A percentile compares a stretch with the other conserved stretches of the same genome.
phyloP scores from a whole-genome alignment of 92 coral and sea anemone genomes.

The Parazoanthus atlanticus region DNA sequence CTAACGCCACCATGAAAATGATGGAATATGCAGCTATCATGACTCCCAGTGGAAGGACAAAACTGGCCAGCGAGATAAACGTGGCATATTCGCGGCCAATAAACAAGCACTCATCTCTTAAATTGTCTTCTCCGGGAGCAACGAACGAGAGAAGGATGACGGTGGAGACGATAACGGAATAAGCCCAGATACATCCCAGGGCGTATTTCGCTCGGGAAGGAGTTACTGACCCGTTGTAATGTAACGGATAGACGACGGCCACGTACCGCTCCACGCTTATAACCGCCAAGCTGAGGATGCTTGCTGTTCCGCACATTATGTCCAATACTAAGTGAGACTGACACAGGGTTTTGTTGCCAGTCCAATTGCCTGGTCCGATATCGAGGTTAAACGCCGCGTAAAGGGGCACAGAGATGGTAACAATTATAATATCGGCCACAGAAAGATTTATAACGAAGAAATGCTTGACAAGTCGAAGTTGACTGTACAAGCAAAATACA shows the following conservation, averaged over 20 bases:
- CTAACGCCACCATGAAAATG: constrained; percentile 75
- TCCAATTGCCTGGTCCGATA: constrained; percentile 42
- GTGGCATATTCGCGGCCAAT: constrained; percentile 75
- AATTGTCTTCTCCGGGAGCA: constrained; percentile 41
- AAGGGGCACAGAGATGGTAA: constrained; percentile 71
- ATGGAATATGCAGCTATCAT: constrained; percentile 78
- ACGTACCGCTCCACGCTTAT: constrained; percentile 91
- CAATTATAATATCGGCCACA: constrained; percentile 79
- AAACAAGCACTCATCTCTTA: constrained; percentile 63
- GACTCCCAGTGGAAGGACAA: constrained; percentile 70
- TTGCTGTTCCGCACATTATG: constrained; percentile 82
- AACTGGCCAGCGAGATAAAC: constrained; percentile 76
- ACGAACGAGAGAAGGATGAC: constrained; percentile 61
- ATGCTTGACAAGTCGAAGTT: constrained; percentile 84
- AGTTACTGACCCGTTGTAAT: constrained; percentile 75
- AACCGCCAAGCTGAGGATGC: constrained; percentile 78
- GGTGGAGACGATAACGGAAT: constrained; percentile 70
- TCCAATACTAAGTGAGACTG: constrained; percentile 77
- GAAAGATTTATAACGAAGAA: constrained; percentile 91
- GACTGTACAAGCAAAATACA: constrained; percentile 73
- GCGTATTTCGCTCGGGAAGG: constrained; percentile 64
- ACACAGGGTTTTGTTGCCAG: constrained; percentile 49
- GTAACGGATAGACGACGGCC: constrained; percentile 83
- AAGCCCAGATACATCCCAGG: constrained; percentile 78
- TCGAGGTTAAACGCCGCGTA: constrained; percentile 65